These are phyloP conservation scores for Nothura maculosa DNA, from an alignment of 2,797 vertebrate species.

Conservation along the genomic window DNA sequence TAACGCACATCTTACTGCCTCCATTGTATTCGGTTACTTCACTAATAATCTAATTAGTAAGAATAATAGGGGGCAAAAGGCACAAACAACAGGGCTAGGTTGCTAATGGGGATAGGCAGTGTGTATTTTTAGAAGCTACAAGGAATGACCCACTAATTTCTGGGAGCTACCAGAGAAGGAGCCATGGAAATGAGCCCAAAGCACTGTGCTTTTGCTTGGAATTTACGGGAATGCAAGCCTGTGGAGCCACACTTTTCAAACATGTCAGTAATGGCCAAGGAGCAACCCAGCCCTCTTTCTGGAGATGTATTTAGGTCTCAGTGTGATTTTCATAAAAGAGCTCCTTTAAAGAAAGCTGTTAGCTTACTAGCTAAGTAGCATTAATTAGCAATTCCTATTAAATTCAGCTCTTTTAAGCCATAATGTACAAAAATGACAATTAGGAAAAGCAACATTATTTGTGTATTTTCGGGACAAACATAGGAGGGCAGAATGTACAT, in stretches of 20 bases:
- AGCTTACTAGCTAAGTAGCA: conserved; percentile 30
- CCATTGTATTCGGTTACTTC: neutral
- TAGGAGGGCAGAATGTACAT: neutral
- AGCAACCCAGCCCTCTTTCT: conserved; percentile 58
- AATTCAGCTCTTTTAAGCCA: neutral
- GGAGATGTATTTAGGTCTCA: conserved; percentile 44
- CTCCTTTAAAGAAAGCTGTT: conserved; percentile 8
- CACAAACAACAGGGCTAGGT: neutral
- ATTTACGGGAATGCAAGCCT: conserved; percentile 15
- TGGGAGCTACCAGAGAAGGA: neutral
- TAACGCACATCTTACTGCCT: neutral
- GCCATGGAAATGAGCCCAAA: conserved; percentile 25
- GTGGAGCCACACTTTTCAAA: conserved; percentile 49
- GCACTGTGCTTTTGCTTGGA: neutral
- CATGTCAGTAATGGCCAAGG: conserved; percentile 56
- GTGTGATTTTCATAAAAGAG: conserved; percentile 17
- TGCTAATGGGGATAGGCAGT: neutral
- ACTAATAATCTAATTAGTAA: neutral
- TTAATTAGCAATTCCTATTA: neutral
- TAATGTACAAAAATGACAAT: neutral
- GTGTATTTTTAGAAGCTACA: neutral
- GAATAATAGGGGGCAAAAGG: neutral
- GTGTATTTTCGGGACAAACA: neutral
- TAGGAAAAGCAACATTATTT: neutral
- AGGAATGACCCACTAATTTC: conserved; percentile 2